Conservation (phyloP, 2,113 vertebrate species). For the Cyphomyrus discorhynchus region DNA sequence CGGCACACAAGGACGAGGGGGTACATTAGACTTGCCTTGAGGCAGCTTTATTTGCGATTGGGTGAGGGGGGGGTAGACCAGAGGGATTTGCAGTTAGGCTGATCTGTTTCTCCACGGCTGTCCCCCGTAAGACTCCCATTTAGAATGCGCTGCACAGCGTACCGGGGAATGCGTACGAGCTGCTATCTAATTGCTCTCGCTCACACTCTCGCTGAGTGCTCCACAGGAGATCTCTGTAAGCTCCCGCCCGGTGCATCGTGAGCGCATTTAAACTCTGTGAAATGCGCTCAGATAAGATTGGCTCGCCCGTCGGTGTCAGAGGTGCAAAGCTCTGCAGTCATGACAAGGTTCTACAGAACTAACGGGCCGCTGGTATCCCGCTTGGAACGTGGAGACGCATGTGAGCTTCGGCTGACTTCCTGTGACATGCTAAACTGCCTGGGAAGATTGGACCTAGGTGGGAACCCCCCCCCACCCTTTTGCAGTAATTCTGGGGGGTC, state of each 20-base stretch:
- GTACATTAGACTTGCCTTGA: constrained; percentile 36
- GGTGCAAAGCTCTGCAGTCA: constrained; percentile 27
- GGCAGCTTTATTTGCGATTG: constrained; percentile 30
- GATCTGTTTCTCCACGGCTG: constrained; percentile 20
- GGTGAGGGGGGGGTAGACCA: constrained; percentile 23
- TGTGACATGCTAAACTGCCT: background rate
- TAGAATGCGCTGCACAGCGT: constrained; percentile 49
- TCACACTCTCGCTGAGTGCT: constrained; percentile 35
- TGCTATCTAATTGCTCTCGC: constrained; percentile 48
- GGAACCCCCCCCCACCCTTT: background rate
- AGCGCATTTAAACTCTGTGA: constrained; percentile 20
- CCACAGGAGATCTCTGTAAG: constrained; percentile 25
- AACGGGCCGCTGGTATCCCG: background rate
- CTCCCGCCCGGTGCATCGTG: constrained; percentile 28
- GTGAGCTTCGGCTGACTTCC: background rate
- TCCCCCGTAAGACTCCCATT: constrained; percentile 32
- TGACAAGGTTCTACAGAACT: constrained; percentile 33
- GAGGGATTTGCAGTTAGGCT: constrained; percentile 25
- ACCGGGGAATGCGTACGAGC: constrained; percentile 3
- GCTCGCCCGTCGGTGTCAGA: constrained; percentile 42
- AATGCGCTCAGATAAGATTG: constrained; percentile 45
- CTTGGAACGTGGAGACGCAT: background rate
- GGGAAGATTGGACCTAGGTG: background rate
- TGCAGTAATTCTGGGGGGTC: background rate
- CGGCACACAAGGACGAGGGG: constrained; percentile 35